Evolutionary conservation across 2,888 invertebrate species (phyloP).

Genomic region (Mythimna albipuncta): DNA sequence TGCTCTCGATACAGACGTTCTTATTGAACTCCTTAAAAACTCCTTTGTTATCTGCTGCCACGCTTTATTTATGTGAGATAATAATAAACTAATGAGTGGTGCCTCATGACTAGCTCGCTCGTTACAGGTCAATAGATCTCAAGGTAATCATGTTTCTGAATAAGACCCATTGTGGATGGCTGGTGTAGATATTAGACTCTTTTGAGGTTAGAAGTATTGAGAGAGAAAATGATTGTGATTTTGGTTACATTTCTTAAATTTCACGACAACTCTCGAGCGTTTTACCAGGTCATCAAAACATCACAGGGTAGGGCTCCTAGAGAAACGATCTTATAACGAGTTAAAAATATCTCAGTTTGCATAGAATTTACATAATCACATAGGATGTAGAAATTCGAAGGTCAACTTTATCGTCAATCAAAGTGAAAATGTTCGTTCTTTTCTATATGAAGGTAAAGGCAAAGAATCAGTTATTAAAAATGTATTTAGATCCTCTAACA

Average conservation of each 20-base stretch:
- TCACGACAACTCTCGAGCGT: constrained; percentile 19
- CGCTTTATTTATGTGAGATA: constrained; percentile 61
- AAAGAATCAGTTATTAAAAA: not conserved
- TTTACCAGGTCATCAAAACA: constrained; percentile 35
- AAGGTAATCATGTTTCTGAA: constrained; percentile 83
- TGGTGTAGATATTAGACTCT: constrained; percentile 31
- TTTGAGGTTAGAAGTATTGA: constrained; percentile 20
- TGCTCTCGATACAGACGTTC: constrained; percentile 55
- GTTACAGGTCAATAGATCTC: constrained; percentile 82
- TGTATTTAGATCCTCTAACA: not conserved
- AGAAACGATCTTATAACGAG: constrained; percentile 19
- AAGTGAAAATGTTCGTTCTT: constrained; percentile 21
- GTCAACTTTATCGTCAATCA: constrained; percentile 11
- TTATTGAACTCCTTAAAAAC: constrained; percentile 46
- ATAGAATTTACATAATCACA: constrained; percentile 41
- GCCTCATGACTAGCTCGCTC: constrained; percentile 65
- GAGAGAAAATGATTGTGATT: constrained; percentile 9
- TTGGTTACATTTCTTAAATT: constrained; percentile 6
- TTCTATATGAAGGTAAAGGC: not conserved
- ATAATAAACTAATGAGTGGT: constrained; percentile 63
- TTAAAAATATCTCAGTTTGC: constrained; percentile 27
- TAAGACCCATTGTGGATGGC: constrained; percentile 66
- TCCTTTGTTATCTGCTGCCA: constrained; percentile 55
- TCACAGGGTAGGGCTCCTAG: constrained; percentile 8
- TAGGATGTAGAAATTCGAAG: constrained; percentile 4